Evolutionary conservation across 1,140 invertebrate species (phyloP).

Genomic region (Drosophila triauraria): DNA sequence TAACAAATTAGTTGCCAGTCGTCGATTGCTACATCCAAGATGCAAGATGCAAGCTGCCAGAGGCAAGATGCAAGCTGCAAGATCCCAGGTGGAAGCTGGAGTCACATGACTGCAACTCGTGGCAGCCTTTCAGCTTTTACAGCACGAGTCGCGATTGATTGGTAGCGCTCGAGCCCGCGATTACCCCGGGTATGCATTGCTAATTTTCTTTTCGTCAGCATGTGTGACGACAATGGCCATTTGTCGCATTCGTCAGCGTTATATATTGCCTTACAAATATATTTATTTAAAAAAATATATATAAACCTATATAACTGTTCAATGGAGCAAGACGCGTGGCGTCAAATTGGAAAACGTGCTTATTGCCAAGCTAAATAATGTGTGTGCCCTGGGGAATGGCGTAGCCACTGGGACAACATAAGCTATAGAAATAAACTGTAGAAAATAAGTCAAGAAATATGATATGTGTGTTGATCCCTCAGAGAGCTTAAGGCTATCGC

Average conservation of each 20-base stretch:
- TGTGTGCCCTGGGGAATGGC: slow-evolving; percentile 12
- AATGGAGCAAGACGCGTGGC: slow-evolving; percentile 40
- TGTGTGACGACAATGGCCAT: slow-evolving; percentile 38
- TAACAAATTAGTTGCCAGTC: slow-evolving; percentile 38
- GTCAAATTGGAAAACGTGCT: slow-evolving; percentile 49
- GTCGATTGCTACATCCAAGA: slow-evolving; percentile 14
- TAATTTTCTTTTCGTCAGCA: slow-evolving; percentile 23
- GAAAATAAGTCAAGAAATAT: slow-evolving; percentile 24
- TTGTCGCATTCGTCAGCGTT: slow-evolving; percentile 25
- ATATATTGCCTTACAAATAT: neutral
- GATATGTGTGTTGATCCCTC: slow-evolving; percentile 9
- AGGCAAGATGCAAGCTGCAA: slow-evolving; percentile 11
- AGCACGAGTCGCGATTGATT: slow-evolving; percentile 22
- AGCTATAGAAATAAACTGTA: neutral
- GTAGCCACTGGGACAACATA: neutral
- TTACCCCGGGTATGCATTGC: slow-evolving; percentile 23
- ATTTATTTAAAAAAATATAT: neutral
- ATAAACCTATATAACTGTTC: neutral
- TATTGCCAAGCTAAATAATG: slow-evolving; percentile 15
- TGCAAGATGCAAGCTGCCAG: slow-evolving; percentile 10
- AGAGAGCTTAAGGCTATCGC: neutral
- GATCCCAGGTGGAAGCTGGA: slow-evolving; percentile 7
- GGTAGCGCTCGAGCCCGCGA: slow-evolving; percentile 6
- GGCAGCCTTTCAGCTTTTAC: slow-evolving; percentile 22
- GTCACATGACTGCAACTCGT: slow-evolving; percentile 25